phyloP scores from a whole-genome alignment of 2,113 vertebrate genomes.

The Ifrita kowaldi region DNA sequence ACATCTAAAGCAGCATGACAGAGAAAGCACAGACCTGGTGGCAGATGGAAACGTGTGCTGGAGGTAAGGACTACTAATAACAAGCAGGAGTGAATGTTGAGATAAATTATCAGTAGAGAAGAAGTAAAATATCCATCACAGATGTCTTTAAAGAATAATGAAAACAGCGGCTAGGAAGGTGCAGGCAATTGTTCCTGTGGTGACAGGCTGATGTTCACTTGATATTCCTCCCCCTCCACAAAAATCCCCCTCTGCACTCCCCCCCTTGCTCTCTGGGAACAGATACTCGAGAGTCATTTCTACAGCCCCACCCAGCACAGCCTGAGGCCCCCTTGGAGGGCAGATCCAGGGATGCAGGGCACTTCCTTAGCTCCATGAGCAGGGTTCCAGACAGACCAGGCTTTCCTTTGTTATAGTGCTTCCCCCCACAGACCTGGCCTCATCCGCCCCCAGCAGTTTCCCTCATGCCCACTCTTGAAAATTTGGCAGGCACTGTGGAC shows the following conservation, averaged over 20 bases:
- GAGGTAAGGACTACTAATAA: not conserved
- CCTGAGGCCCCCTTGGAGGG: not conserved
- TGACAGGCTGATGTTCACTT: not conserved
- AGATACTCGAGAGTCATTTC: fast-evolving
- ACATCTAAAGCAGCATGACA: no score
- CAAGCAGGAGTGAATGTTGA: not conserved
- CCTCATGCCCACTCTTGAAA: not conserved
- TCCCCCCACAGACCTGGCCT: fast-evolving
- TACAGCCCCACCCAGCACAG: not conserved
- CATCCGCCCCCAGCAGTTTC: not conserved
- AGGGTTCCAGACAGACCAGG: not conserved
- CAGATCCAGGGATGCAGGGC: not conserved
- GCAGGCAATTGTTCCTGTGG: not conserved
- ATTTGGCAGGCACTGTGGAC: not conserved
- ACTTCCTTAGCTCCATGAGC: not conserved
- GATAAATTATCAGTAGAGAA: not conserved
- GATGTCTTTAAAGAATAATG: not conserved
- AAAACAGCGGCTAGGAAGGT: not conserved
- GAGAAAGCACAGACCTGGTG: not conserved
- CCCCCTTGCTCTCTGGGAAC: not conserved
- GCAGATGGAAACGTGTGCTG: not conserved
- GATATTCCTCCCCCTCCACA: not conserved
- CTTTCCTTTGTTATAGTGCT: not conserved
- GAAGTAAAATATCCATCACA: not conserved
- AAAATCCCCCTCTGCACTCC: not conserved